These are phyloP conservation scores for Dysmachus trigonus DNA, from an alignment of 2,888 invertebrate genomes.

Conservation along the genomic window DNA sequence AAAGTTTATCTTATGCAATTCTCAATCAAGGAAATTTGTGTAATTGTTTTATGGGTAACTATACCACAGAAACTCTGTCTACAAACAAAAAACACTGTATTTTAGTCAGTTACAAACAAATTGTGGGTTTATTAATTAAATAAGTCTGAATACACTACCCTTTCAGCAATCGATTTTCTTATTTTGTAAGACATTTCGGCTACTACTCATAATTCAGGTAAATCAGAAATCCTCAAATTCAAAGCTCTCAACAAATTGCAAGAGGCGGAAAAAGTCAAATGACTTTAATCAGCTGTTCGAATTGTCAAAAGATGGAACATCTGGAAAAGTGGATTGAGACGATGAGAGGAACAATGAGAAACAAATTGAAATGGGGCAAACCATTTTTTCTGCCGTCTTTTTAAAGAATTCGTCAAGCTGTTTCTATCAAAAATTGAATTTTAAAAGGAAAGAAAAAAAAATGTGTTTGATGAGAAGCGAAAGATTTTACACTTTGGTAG, in stretches of 20 bases:
- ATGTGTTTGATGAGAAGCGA: no score
- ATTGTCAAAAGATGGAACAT: background rate
- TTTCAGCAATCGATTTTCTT: background rate
- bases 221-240: background rate
- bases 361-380: background rate
- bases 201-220: background rate
- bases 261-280: background rate
- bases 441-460: no score
- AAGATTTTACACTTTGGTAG: no score
- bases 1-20: background rate
- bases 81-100: background rate
- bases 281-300: background rate
- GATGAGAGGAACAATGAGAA: background rate
- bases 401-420: no score
- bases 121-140: background rate
- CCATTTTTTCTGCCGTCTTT: no score
- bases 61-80: no score
- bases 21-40: background rate
- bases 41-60: no score
- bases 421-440: no score
- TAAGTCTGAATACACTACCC: background rate
- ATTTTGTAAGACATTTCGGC: constrained; percentile 1
- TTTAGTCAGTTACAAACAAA: background rate
- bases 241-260: no score
- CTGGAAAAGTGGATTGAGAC: background rate